Evolutionary conservation across 2,113 vertebrate genomes (phyloP).

Genomic region (Chrysemys picta): DNA sequence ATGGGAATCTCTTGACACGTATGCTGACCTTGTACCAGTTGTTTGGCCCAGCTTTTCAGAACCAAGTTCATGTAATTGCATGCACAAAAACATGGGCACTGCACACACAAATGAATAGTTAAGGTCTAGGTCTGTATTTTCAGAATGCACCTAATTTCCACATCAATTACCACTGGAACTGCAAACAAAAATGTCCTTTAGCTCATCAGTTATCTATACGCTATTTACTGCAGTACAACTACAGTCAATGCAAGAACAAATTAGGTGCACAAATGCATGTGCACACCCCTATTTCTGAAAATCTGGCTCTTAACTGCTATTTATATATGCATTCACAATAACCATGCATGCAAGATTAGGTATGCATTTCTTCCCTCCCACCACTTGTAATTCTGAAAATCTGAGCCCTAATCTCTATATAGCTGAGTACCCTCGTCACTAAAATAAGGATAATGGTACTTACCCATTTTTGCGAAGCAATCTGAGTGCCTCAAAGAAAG

Average conservation of each 20-base stretch:
- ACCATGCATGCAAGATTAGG: neutral
- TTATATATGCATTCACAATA: neutral
- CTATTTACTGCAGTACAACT: neutral
- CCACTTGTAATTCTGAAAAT: rapidly evolving
- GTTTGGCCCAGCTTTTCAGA: neutral
- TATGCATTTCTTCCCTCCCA: neutral
- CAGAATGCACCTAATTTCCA: neutral
- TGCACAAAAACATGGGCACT: neutral
- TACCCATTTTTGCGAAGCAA: neutral
- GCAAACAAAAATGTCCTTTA: neutral
- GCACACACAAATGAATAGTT: neutral
- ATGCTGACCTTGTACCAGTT: neutral
- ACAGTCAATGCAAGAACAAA: neutral
- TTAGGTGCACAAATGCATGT: neutral
- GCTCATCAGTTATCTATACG: neutral
- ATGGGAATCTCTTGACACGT: neutral
- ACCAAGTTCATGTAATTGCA: neutral
- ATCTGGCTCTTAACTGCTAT: neutral
- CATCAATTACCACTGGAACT: rapidly evolving
- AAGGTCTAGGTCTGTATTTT: neutral
- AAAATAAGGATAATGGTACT: neutral
- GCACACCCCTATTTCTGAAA: neutral
- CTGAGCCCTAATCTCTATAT: neutral
- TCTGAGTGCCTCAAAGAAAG: neutral
- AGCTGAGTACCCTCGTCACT: neutral